These are phyloP conservation scores for Tragelaphus buxtoni DNA, from an alignment of 2,113 vertebrate species.

Conservation along the genomic window DNA sequence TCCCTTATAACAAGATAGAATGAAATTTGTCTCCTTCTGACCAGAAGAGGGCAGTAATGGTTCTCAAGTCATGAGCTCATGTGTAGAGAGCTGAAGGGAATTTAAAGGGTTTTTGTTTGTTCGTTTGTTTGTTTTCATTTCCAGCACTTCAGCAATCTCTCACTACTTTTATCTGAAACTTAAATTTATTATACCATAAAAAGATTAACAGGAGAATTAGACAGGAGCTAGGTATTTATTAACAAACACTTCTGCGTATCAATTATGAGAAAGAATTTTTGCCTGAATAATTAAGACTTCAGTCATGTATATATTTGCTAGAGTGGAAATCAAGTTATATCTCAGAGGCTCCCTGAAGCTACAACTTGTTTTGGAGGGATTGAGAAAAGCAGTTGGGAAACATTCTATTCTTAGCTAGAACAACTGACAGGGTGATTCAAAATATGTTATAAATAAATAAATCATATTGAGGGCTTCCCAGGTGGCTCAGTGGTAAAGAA, in stretches of 20 bases:
- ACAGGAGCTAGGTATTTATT: neutral
- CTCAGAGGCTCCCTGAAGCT: neutral
- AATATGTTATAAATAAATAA: slow-evolving; percentile 11
- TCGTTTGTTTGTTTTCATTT: neutral
- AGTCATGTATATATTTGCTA: neutral
- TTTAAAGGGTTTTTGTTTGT: neutral
- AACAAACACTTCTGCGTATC: slow-evolving; percentile 16
- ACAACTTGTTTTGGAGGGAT: neutral
- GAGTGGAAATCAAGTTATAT: slow-evolving; percentile 18
- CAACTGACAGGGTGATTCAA: neutral
- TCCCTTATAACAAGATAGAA: neutral
- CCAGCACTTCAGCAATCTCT: neutral
- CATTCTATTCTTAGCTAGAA: neutral
- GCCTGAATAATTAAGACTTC: neutral
- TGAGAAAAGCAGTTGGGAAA: neutral
- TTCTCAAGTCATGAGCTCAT: neutral
- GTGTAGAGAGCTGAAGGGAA: neutral
- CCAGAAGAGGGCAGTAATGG: slow-evolving; percentile 67
- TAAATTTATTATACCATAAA: slow-evolving; percentile 27
- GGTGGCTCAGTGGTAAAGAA: neutral
- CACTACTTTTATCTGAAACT: slow-evolving; percentile 20
- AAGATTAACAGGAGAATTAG: slow-evolving; percentile 22
- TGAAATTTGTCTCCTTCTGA: neutral
- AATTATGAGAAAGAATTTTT: slow-evolving; percentile 17
- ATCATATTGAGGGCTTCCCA: neutral